Percentiles rank a stretch among this genome's conserved stretches.
Evolutionary conservation across 2,888 invertebrate genomes (phyloP).

Genomic region (Diogma glabrata): DNA sequence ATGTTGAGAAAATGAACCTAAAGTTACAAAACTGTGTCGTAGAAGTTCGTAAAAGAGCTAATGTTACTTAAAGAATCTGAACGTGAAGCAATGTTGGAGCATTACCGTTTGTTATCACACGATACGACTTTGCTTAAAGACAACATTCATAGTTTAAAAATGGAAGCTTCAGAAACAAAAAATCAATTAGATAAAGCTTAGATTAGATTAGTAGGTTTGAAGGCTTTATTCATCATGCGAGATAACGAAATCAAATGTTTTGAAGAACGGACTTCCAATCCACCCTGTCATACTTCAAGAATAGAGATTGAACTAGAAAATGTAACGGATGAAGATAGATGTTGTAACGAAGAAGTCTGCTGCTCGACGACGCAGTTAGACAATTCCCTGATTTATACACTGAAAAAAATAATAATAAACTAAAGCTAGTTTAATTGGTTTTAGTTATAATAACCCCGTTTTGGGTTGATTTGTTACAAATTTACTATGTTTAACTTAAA

Average conservation of each 20-base stretch:
- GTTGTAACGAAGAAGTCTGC: too few relatives aligned
- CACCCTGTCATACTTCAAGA: slow-evolving; percentile 45
- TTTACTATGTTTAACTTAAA: too few relatives aligned
- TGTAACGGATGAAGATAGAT: slow-evolving; percentile 43
- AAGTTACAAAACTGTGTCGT: slow-evolving; percentile 72
- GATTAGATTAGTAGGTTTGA: slow-evolving; percentile 49
- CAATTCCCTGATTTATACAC: too few relatives aligned
- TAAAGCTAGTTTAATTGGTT: too few relatives aligned
- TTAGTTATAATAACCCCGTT: too few relatives aligned
- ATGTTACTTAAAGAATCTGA: slow-evolving; percentile 64
- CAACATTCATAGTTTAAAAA: slow-evolving; percentile 68
- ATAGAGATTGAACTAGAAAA: slow-evolving; percentile 54
- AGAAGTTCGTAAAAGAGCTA: slow-evolving; percentile 69
- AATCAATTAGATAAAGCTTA: slow-evolving; percentile 42
- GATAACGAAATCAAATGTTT: slow-evolving; percentile 42
- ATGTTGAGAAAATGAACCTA: slow-evolving; percentile 60
- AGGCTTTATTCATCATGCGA: slow-evolving; percentile 47
- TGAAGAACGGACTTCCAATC: slow-evolving; percentile 41
- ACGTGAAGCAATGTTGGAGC: slow-evolving; percentile 67
- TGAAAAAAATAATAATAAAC: too few relatives aligned
- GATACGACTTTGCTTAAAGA: slow-evolving; percentile 67
- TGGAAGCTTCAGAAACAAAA: slow-evolving; percentile 59
- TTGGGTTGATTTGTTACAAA: too few relatives aligned
- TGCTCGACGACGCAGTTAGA: too few relatives aligned
- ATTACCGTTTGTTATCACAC: slow-evolving; percentile 62